phyloP scores from a whole-genome alignment of 2,113 vertebrate genomes.

The Microtus oregoni region DNA sequence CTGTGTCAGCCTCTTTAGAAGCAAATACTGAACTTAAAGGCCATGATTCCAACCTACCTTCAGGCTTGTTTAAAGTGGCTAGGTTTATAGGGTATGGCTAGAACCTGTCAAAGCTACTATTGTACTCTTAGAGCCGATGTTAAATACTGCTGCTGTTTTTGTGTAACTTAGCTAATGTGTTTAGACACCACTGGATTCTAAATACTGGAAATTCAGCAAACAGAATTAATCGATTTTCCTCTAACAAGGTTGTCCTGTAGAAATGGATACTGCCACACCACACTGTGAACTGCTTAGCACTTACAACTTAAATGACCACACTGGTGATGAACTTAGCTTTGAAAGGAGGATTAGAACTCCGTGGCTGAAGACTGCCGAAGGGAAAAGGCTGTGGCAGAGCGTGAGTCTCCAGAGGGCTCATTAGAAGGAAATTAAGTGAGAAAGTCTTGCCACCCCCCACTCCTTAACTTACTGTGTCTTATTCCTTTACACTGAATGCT shows the following conservation, averaged over 20 bases:
- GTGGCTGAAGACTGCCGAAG: background rate
- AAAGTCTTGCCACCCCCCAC: background rate
- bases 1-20: background rate
- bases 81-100: background rate
- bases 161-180: constrained; percentile 52
- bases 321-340: constrained; percentile 44
- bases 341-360: constrained; percentile 43
- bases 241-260: constrained; percentile 52
- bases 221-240: constrained; percentile 61
- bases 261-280: constrained; percentile 31
- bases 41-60: accelerated
- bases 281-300: constrained; percentile 43
- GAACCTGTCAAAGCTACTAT: background rate
- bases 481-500: background rate
- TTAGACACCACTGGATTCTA: constrained; percentile 50
- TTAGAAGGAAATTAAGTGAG: constrained; percentile 45
- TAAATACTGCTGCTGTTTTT: constrained; percentile 23
- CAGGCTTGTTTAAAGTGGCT: background rate
- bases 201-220: constrained; percentile 39
- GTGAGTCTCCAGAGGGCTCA: constrained; percentile 34
- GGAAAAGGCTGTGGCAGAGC: background rate
- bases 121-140: background rate
- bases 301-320: background rate
- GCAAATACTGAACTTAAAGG: no score
- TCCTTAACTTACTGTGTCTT: background rate